Base-by-base conservation (phyloP, 2,888 invertebrate genomes). In the Leptinotarsa haldemani region DNA sequence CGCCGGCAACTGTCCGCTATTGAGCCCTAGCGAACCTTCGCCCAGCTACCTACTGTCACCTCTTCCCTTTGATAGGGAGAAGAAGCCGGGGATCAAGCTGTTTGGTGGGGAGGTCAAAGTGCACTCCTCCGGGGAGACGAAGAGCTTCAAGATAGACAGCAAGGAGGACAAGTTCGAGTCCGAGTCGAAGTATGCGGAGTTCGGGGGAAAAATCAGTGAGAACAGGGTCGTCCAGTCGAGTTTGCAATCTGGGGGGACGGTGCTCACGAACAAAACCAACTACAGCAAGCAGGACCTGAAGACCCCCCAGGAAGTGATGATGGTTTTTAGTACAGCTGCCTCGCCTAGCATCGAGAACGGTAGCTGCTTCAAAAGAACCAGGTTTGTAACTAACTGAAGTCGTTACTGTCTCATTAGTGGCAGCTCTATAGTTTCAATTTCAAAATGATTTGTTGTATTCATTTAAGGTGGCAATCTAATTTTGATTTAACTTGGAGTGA, bases 241-340 rank as follows among this genome's bases (percentile, higher is more conserved):
- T 1, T 88, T 96, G 71, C 93, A 95, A 83, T 95, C 95, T 0
- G 96, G 96, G 46, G 95, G 95, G 18, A 95, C 94, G n/a, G 90
- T 91, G 68, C 76, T 87, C 65, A 87, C 87, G 64, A 87, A 86
- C 71, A 86, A 86, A 76, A 79, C 85, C 1, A 83, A 80, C 68
- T 86, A 85, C 70, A 79, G 77, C 53, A 83, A 83, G 74, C 80
- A 80, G 48, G 83, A 84, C 68, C 47, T 82, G 40, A 78, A 82
- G 64, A 73, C 81, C 4, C 80, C 82, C 16, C 84, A 85, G 18
- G 85, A 87, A 73, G 80, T 86, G 12, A 85, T 86, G 53, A 75
- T 85, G 72, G 84, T 86, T n/a, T 87, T 86, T 73, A 86, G 82
- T 74, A 80, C 82, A 15, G 75, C 83, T 4, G 75, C 82, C 20